Base-by-base conservation (phyloP, 2,113 vertebrate species). In the Mustelus asterias region DNA sequence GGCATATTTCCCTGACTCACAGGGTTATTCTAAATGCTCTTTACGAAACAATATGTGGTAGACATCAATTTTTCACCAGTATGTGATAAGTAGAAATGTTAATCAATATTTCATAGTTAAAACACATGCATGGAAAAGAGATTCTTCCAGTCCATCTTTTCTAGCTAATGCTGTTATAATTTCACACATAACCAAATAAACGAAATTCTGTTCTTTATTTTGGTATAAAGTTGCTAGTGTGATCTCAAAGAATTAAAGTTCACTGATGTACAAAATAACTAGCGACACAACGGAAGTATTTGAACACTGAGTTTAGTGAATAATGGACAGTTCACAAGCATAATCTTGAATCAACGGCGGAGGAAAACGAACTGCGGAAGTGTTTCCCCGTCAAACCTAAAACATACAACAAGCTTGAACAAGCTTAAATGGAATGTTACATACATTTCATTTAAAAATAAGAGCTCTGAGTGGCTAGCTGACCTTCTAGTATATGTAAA, bases 361-460 rank as follows among this genome's bases (percentile, higher is more conserved):
- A 95, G 69, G 94, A 72, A 95, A 95, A 48, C 93, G 72, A 95
- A 72, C 6, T 95, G 67, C 44, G 54, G 94, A 95, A 33, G 13
- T 72, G 69, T 95, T 95, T 95, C 69, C 94, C 94, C 70, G 69
- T 95, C 72, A 95, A 95, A 95, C 94, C 94, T 95, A 95, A 95
- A 95, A 95, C 44, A 54, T 54, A 95, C 94, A 54, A 76, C 94
- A 72, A 95, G 69, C 22, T 70, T 95, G 93, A 95, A 95, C 65
- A 72, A 72, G 94, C 94, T 95, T 95, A 44, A 95, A 95, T 95
- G 94, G 94, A 95, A 95, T 95, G 94, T 95, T 95, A 95, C 67
- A 95, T 95, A 95, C 94, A 95, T 95, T 95, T 95, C 94, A 95
- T 95, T 95, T 95, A 95, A 72, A 48, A 95, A 76, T 72, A 95